phyloP scores from a whole-genome alignment of 1,140 invertebrate genomes.

The Brevipalpus yothersi region DNA sequence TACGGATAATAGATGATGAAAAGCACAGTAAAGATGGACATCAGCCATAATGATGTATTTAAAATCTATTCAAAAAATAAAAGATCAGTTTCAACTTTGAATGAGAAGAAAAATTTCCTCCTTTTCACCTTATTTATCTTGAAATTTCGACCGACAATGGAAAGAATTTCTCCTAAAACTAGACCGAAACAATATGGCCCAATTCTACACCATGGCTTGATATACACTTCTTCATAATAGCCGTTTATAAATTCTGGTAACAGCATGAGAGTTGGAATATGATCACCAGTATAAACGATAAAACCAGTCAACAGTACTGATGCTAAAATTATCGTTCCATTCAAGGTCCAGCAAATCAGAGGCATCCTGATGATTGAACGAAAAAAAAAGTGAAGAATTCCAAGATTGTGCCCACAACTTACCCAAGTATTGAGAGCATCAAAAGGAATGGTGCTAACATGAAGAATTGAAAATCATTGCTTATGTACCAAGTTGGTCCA shows the following conservation, averaged over 20 bases:
- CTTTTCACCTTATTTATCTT: not conserved
- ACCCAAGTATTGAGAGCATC: not conserved
- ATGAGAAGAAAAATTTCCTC: no score
- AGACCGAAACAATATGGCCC: not conserved
- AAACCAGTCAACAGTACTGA: not conserved
- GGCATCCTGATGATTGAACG: no score
- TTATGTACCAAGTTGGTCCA: not conserved
- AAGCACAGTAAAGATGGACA: not conserved
- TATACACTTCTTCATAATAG: not conserved
- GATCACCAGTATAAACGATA: not conserved
- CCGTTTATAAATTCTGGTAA: not conserved
- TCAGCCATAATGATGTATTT: not conserved
- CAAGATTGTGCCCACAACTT: no score
- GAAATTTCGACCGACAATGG: not conserved
- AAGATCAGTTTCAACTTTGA: not conserved
- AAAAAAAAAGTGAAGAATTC: no score
- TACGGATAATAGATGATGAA: not conserved
- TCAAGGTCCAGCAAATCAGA: no score
- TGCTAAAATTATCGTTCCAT: not conserved
- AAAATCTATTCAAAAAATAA: not conserved
- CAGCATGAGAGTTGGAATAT: not conserved
- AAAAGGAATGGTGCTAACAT: not conserved
- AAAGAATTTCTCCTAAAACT: not conserved
- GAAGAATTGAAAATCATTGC: not conserved
- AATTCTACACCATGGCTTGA: not conserved